Evolutionary conservation across 1,140 invertebrate species (phyloP).

Genomic region (Pissodes strobi): DNA sequence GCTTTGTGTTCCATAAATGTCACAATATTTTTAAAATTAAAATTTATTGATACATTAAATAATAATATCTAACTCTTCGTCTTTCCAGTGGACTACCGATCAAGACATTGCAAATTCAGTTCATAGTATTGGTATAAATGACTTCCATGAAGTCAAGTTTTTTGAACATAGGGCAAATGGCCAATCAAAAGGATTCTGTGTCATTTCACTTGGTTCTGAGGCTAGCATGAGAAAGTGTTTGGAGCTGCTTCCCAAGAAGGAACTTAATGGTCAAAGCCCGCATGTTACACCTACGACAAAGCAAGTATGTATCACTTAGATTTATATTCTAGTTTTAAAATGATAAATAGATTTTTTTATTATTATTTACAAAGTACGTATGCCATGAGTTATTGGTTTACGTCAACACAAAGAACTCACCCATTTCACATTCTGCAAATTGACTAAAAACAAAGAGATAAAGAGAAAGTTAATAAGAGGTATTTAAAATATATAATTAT

Average conservation of each 20-base stretch:
- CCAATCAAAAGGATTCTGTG: constrained; percentile 97
- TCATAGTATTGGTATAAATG: constrained; percentile 83
- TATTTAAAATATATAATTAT: too few relatives aligned
- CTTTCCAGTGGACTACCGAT: constrained; percentile 96
- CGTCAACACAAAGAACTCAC: too few relatives aligned
- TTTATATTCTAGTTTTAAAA: not conserved
- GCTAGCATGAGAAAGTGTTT: constrained; percentile 86
- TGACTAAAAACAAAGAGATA: too few relatives aligned
- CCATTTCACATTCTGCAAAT: too few relatives aligned
- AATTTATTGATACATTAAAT: too few relatives aligned
- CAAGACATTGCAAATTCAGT: constrained; percentile 91
- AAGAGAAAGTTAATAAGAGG: too few relatives aligned
- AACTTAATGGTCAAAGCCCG: constrained; percentile 92
- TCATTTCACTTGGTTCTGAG: constrained; percentile 90
- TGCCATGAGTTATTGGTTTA: too few relatives aligned
- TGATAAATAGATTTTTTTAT: not conserved
- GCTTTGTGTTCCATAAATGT: too few relatives aligned
- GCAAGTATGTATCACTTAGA: constrained; percentile 59
- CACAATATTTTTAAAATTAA: too few relatives aligned
- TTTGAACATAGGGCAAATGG: constrained; percentile 99
- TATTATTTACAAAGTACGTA: not conserved
- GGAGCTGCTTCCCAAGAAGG: constrained; percentile 91
- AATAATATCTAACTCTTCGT: too few relatives aligned
- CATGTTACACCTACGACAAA: constrained; percentile 95
- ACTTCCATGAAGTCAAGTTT: constrained; percentile 98